Evolutionary conservation across 2,888 invertebrate genomes (phyloP), one percentile per base, ranked within the genome.

Genomic region (Sarcophaga carnaria): DNA sequence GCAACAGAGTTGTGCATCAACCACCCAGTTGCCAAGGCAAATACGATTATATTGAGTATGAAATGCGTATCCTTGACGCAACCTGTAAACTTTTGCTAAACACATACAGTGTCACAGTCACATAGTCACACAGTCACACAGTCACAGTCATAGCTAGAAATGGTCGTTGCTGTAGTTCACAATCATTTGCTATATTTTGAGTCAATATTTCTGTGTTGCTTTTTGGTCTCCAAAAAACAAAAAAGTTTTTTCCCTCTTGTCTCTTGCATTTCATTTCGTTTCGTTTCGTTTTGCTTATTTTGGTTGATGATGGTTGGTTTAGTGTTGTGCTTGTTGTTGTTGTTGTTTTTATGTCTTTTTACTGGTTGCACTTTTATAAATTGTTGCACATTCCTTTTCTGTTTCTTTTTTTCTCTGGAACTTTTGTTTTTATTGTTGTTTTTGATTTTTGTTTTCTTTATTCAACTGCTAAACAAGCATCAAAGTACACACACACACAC

Each of bases 341-440:
- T 20, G 37, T 47, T n/a, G 80, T 84, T 84, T 85, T 80, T 80
- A 80, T 84, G 84, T 80, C 80, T 84, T 84, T 84, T 84, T 85
- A 85, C 84, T 85, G 84, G 76, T 85, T 85, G 84, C 84, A 85
- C 84, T 85, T 80, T 80, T 85, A 80, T 85, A 85, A 85, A 85
- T 85, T 85, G 84, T 85, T 85, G 84, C 84, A 85, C 80, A 85
- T 85, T 84, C 84, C 80, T 76, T 64, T 67, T 67, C 37, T 11
- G 37, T 37, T 37, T 10, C 0, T 45, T 10, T 80, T 71, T 37
- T 66, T 70, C n/a, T n/a, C 17, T 11, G 14, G 8, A 20, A 45
- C 25, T 54, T 4, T 63, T 49, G 22, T 63, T 45, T 14, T 69
- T 27, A 6, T 60, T 47, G n/a, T n/a, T n/a, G n/a, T n/a, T n/a